phyloP scores from a whole-genome alignment of 2,113 vertebrate genomes.

The Chionodraco myersi region DNA sequence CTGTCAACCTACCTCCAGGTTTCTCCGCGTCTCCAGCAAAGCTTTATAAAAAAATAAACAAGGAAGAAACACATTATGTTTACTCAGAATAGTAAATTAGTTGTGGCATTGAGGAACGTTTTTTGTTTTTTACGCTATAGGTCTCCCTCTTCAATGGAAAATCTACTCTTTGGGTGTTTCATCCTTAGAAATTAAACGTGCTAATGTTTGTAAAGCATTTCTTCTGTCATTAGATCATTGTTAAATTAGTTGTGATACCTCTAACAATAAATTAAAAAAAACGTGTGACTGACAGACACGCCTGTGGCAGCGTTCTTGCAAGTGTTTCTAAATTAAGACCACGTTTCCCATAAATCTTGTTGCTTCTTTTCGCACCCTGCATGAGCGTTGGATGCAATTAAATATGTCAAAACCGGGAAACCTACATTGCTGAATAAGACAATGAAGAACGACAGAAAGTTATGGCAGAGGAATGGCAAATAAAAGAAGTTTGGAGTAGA shows the following conservation, averaged over 20 bases:
- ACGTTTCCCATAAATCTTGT: not conserved
- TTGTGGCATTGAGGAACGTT: slow-evolving; percentile 32
- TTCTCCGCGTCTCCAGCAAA: slow-evolving; percentile 46
- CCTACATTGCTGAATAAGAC: not conserved
- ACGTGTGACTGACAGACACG: not conserved
- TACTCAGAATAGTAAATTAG: slow-evolving; percentile 55
- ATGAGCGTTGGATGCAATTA: not conserved
- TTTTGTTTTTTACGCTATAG: slow-evolving; percentile 15
- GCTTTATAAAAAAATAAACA: slow-evolving; percentile 60
- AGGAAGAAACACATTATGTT: slow-evolving; percentile 56
- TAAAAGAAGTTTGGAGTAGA: not conserved
- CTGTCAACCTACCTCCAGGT: slow-evolving; percentile 72
- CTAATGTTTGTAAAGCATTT: slow-evolving; percentile 10
- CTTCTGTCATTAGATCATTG: not conserved
- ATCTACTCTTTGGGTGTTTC: not conserved
- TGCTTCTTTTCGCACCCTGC: not conserved
- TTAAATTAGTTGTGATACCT: slow-evolving; percentile 8
- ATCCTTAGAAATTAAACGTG: slow-evolving; percentile 3
- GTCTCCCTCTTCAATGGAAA: slow-evolving; percentile 12
- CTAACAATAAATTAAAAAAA: slow-evolving; percentile 4
- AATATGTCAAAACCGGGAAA: not conserved
- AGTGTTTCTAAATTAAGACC: slow-evolving; percentile 6
- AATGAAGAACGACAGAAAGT: not conserved
- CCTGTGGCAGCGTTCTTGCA: not conserved
- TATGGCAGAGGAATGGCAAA: not conserved